A percentile compares a stretch with the other conserved stretches of the same genome.
Conservation (phyloP, 2,113 vertebrate species). For the Patagioenas fasciata region DNA sequence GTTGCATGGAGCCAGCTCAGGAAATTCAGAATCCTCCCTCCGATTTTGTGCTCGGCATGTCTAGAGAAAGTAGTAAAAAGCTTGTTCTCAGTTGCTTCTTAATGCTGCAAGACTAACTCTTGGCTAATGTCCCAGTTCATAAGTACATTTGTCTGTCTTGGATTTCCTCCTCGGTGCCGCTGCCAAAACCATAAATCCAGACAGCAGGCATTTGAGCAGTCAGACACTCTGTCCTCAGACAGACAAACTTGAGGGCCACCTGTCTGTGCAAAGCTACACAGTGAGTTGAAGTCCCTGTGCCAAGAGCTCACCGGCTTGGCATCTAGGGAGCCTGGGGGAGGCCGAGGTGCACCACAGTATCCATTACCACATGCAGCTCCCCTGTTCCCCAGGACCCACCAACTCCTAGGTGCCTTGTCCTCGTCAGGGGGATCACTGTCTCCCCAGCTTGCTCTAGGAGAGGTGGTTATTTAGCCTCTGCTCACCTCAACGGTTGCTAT, state of each 20-base stretch:
- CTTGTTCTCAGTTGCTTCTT: background rate
- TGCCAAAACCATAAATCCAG: background rate
- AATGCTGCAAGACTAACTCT: background rate
- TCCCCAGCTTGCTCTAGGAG: background rate
- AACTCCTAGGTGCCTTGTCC: background rate
- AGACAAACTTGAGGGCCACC: background rate
- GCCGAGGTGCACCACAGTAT: background rate
- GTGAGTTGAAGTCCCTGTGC: rapidly evolving
- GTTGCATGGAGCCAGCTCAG: background rate
- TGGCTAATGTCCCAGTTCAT: background rate
- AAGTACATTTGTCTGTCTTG: background rate
- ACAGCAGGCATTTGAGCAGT: background rate
- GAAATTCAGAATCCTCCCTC: background rate
- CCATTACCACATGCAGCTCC: background rate
- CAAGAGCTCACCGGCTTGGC: no score
- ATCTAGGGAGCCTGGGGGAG: no score
- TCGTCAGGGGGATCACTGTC: background rate
- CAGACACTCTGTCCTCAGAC: no score
- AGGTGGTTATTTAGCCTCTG: background rate
- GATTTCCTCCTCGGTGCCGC: background rate
- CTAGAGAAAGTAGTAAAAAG: background rate
- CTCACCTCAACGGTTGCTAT: background rate
- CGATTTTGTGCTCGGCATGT: background rate
- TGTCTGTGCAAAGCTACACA: background rate
- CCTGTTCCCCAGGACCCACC: background rate